These are phyloP conservation scores for Musca vetustissima DNA, from an alignment of 1,140 invertebrate species.

Conservation along the genomic window DNA sequence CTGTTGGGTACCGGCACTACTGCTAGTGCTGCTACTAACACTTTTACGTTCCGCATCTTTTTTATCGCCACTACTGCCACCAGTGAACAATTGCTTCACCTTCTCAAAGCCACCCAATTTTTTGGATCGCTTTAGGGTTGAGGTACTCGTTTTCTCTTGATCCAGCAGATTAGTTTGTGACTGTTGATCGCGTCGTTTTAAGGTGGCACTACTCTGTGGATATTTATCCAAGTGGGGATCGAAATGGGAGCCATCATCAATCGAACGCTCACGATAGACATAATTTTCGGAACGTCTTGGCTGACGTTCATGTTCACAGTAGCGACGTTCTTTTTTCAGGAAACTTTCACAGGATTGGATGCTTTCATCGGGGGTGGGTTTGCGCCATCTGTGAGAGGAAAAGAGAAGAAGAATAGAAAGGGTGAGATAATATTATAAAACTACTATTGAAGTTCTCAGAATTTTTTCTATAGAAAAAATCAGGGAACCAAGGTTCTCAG, in stretches of 20 bases:
- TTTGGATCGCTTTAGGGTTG: conserved; percentile 50
- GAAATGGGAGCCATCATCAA: conserved; percentile 65
- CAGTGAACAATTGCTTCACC: conserved; percentile 57
- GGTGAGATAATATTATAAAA: no score
- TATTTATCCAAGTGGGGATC: conserved; percentile 64
- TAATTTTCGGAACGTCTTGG: conserved; percentile 59
- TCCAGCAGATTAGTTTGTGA: conserved; percentile 27
- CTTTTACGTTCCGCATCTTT: conserved; percentile 38
- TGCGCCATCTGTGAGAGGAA: conserved; percentile 44
- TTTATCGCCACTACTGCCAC: conserved; percentile 41
- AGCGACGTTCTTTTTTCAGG: conserved; percentile 58
- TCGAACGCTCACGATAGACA: conserved; percentile 62
- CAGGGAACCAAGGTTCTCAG: no score
- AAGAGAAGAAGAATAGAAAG: not conserved
- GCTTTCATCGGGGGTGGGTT: conserved; percentile 43
- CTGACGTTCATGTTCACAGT: conserved; percentile 55
- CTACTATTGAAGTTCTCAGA: no score
- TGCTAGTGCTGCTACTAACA: conserved; percentile 43
- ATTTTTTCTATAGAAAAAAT: no score
- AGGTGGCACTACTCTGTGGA: conserved; percentile 20
- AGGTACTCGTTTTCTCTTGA: conserved; percentile 25
- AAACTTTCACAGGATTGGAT: conserved; percentile 50
- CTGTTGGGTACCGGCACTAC: conserved; percentile 14
- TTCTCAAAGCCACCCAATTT: conserved; percentile 68
- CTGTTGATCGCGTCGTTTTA: conserved; percentile 4